phyloP scores from a whole-genome alignment of 1,140 invertebrate species.

The Plodia interpunctella region DNA sequence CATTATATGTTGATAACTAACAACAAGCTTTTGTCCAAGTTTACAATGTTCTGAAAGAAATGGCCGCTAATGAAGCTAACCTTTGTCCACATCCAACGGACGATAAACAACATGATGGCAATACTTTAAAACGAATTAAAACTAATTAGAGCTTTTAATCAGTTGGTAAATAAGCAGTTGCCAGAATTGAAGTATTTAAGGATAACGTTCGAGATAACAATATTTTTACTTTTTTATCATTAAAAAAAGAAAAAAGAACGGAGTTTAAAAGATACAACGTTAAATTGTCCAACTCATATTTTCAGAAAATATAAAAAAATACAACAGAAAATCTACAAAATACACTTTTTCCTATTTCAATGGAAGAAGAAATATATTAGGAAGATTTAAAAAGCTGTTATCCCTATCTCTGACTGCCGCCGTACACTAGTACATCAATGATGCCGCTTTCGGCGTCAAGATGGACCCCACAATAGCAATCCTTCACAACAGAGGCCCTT shows the following conservation, averaged over 20 bases:
- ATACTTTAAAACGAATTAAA: conserved; percentile 1
- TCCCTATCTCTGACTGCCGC: not conserved
- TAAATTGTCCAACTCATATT: too few species aligned
- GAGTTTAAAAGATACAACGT: too few species aligned
- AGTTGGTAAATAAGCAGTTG: conserved; percentile 6
- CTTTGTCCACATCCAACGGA: conserved; percentile 8
- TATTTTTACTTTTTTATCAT: not conserved
- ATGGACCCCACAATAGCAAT: conserved; percentile 7
- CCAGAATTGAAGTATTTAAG: not conserved
- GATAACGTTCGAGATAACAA: not conserved
- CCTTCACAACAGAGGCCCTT: conserved; percentile 8
- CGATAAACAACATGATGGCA: not conserved
- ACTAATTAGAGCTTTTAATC: conserved; percentile 5
- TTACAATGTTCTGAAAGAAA: conserved; percentile 6
- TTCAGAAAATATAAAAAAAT: too few species aligned
- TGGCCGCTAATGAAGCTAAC: conserved; percentile 10
- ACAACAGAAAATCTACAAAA: too few species aligned
- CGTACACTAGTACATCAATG: not conserved
- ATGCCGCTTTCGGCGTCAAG: not conserved
- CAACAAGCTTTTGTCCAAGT: not conserved
- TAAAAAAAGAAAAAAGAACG: too few species aligned
- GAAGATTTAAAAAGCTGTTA: conserved; percentile 6
- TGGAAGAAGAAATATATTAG: too few species aligned
- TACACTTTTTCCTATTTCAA: too few species aligned
- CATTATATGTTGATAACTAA: not conserved